These are phyloP conservation scores for Yponomeuta evonymella DNA, from an alignment of 2,888 invertebrate genomes.

Conservation along the genomic window DNA sequence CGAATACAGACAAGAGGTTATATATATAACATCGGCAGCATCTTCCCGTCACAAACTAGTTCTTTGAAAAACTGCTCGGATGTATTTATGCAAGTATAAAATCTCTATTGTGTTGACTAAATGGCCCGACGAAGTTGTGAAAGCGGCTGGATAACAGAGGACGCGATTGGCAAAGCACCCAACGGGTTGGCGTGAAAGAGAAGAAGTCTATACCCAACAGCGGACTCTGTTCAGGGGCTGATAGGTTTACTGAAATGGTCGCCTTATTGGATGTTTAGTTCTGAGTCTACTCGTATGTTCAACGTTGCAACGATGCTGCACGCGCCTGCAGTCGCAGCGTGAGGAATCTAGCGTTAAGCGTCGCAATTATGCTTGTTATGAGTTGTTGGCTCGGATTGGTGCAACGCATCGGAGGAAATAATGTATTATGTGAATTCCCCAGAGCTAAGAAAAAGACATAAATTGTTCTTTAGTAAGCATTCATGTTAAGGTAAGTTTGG, in stretches of 20 bases:
- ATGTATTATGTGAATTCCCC: background rate
- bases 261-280: background rate
- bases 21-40: too few species aligned
- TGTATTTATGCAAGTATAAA: too few species aligned
- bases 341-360: background rate
- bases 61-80: too few species aligned
- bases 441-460: background rate
- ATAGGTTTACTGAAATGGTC: background rate
- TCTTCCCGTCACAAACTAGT: too few species aligned
- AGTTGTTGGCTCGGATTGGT: background rate
- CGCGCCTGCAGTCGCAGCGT: background rate
- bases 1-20: too few species aligned
- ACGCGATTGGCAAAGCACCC: too few species aligned
- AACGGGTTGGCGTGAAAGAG: too few species aligned
- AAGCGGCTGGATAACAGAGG: too few species aligned
- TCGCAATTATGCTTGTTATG: background rate
- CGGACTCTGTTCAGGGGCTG: too few species aligned
- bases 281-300: background rate
- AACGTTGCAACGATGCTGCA: background rate
- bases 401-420: background rate
- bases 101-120: too few species aligned
- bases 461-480: background rate
- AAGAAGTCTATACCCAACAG: too few species aligned
- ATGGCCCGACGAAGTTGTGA: too few species aligned
- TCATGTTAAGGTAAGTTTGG: background rate